Evolutionary conservation across 2,888 invertebrate species (phyloP).

Genomic region (Melanostoma mellinum): DNA sequence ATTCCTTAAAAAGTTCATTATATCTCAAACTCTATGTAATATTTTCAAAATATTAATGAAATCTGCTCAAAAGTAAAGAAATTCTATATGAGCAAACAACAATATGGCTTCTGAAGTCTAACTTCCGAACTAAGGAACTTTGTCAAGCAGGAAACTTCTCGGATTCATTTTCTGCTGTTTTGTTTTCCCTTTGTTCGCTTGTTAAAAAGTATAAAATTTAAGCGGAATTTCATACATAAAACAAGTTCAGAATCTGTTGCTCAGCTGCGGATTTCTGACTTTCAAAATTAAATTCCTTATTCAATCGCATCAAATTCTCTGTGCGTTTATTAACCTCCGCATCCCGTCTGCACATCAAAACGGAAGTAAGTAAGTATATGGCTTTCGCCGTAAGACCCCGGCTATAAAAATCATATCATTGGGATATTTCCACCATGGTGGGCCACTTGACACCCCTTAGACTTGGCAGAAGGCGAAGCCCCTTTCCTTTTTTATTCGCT

Average conservation of each 20-base stretch:
- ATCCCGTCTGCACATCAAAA: slow-evolving; percentile 25
- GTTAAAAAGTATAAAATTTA: slow-evolving; percentile 29
- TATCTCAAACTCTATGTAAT: too few relatives aligned
- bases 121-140: too few relatives aligned
- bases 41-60: too few relatives aligned
- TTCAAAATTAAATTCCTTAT: slow-evolving; percentile 58
- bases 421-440: slow-evolving; percentile 40
- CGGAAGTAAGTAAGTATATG: slow-evolving; percentile 6
- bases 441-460: slow-evolving; percentile 51
- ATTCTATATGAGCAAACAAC: too few relatives aligned
- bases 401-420: slow-evolving; percentile 57
- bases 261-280: slow-evolving; percentile 52
- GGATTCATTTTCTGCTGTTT: not conserved
- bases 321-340: slow-evolving; percentile 29
- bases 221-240: slow-evolving; percentile 21
- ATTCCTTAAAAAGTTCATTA: too few relatives aligned
- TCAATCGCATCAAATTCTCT: slow-evolving; percentile 38
- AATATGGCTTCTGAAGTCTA: too few relatives aligned
- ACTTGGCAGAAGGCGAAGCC: not conserved
- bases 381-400: slow-evolving; percentile 17
- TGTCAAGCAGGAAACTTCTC: too few relatives aligned
- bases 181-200: not conserved
- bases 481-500: not conserved
- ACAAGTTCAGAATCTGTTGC: slow-evolving; percentile 44
- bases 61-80: too few relatives aligned